Base-by-base conservation (phyloP, 1,140 invertebrate genomes). In the Chrysomallon squamiferum region DNA sequence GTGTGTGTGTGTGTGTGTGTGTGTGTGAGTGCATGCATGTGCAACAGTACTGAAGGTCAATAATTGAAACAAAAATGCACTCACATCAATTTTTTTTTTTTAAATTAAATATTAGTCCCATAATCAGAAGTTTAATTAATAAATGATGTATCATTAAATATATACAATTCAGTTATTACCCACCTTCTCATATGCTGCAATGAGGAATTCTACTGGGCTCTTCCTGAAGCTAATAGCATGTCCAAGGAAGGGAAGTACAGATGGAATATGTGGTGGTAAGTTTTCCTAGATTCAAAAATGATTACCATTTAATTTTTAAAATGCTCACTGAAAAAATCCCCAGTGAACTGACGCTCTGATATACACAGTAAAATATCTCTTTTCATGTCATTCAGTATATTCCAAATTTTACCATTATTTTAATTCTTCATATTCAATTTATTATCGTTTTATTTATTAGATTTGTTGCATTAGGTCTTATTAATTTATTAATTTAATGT, bases 241-340 rank as follows among this genome's bases (percentile, higher is more conserved):
- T n/a, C 80, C 80, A 30, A 82, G 62, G 47, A 76, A 82, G n/a
- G 80, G 80, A 30, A 82, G 72, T 11, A 66, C 62, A 5, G 73
- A 79, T 15, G 78, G 79, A 58, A 82, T 78, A 45, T 72, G 59
- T 18, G 80, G 80, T 18, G 80, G 80, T 7, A 70, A 25, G n/a
- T 78, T 75, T 57, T 52, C 61, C 43, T 66, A 56, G 41, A 65
- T 49, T 20, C 47, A 29, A 20, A 30, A 38, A 62, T 33, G 6
- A 32, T 11, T 32, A 58, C 18, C 0, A 18, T 11, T 30, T 20
- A 9, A 52, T 15, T 22, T 3, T 2, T 3, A 35, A 11, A 27
- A 41, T 25, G 4, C 2, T 18, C 15, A 20, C 54, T n/a, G 49
- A 22, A 22, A 61, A 9, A 18, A 25, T 22, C 13, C 18, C 2